Evolutionary conservation across 1,140 invertebrate species (phyloP).

Genomic region (Maniola jurtina): DNA sequence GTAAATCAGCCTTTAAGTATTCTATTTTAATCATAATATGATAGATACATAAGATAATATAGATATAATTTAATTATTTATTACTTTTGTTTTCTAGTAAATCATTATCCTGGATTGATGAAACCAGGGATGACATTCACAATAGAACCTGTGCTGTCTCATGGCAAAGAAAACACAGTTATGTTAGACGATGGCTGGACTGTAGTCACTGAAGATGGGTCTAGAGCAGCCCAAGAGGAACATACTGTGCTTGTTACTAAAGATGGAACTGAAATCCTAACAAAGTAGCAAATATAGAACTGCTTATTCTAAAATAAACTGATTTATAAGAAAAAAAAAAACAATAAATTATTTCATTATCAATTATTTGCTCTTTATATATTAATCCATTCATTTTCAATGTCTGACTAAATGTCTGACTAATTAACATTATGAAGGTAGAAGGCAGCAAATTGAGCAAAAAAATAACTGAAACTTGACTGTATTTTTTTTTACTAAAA

Average conservation of each 20-base stretch:
- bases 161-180: slow-evolving; percentile 84
- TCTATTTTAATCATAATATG: too few relatives aligned
- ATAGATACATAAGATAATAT: too few relatives aligned
- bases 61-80: too few relatives aligned
- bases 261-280: slow-evolving; percentile 85
- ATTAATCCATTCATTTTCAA: too few relatives aligned
- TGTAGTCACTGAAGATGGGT: slow-evolving; percentile 86
- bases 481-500: not conserved
- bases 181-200: slow-evolving; percentile 95
- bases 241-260: slow-evolving; percentile 94
- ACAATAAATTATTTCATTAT: too few relatives aligned
- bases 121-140: slow-evolving; percentile 95
- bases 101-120: slow-evolving; percentile 87
- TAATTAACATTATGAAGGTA: too few relatives aligned
- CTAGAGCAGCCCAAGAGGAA: slow-evolving; percentile 93
- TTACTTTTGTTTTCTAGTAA: slow-evolving; percentile 75
- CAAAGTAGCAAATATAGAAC: slow-evolving; percentile 53
- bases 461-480: too few relatives aligned
- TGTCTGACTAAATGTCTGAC: too few relatives aligned
- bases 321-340: not conserved
- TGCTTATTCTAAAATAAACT: not conserved
- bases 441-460: too few relatives aligned
- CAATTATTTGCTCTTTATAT: too few relatives aligned
- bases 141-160: slow-evolving; percentile 92
- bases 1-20: too few relatives aligned